These are phyloP conservation scores for Trichopoda pennipes DNA, from an alignment of 2,888 invertebrate species.

Conservation along the genomic window DNA sequence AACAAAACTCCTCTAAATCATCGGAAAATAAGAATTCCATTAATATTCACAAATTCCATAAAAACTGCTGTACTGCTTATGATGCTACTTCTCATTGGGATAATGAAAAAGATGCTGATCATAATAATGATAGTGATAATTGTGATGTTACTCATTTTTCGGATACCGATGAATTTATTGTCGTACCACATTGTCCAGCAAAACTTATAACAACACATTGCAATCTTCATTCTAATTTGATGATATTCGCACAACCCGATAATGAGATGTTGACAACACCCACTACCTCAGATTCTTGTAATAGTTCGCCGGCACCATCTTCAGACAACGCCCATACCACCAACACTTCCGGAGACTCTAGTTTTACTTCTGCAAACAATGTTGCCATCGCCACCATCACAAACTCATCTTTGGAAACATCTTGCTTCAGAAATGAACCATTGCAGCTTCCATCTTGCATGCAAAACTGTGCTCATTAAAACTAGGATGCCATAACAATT, in stretches of 20 bases:
- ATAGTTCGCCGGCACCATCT: conserved; percentile 59
- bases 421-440: conserved; percentile 39
- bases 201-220: conserved; percentile 64
- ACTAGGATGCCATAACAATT: conserved; percentile 4
- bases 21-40: conserved; percentile 64
- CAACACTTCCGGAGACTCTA: conserved; percentile 46
- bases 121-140: conserved; percentile 1
- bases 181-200: conserved; percentile 67
- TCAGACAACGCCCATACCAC: conserved; percentile 37
- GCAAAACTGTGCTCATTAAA: conserved; percentile 59
- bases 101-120: conserved; percentile 41
- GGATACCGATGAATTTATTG: conserved; percentile 73
- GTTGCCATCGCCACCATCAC: conserved; percentile 16
- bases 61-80: conserved; percentile 47
- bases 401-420: conserved; percentile 38
- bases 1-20: conserved; percentile 39
- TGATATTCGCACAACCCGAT: conserved; percentile 37
- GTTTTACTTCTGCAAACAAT: conserved; percentile 15
- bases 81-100: neutral
- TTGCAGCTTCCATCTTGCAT: conserved; percentile 45
- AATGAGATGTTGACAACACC: conserved; percentile 39
- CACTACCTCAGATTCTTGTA: conserved; percentile 48
- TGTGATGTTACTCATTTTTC: conserved; percentile 37
- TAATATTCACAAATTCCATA: conserved; percentile 40
- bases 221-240: conserved; percentile 55